These are phyloP conservation scores for Penaeus japonicus DNA, from an alignment of 1,140 invertebrate species.

Conservation along the genomic window DNA sequence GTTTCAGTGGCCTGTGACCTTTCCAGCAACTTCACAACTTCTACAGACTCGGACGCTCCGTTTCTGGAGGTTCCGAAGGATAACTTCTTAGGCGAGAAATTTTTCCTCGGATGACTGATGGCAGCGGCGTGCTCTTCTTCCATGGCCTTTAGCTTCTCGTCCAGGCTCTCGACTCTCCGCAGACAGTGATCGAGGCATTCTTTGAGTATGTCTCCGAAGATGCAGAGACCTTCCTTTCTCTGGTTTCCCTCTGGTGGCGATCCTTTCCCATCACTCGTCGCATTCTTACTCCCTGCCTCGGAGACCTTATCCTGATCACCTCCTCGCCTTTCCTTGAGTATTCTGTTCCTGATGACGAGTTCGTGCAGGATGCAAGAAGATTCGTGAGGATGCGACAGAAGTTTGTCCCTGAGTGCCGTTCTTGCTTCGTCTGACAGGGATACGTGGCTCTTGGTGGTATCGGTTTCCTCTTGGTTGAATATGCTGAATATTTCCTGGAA, in stretches of 20 bases:
- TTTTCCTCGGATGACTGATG: conserved; percentile 10
- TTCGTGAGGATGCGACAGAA: conserved; percentile 24
- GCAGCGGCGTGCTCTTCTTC: conserved; percentile 9
- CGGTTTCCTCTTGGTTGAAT: conserved; percentile 13
- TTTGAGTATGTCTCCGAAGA: neutral
- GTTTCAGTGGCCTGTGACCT: conserved; percentile 13
- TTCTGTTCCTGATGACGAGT: neutral
- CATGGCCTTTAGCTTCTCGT: conserved; percentile 19
- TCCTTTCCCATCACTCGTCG: neutral
- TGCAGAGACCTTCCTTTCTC: neutral
- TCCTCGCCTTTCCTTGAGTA: neutral
- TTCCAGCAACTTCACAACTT: conserved; percentile 24
- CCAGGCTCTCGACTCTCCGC: conserved; percentile 25
- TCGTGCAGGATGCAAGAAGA: conserved; percentile 13
- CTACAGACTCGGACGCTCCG: neutral
- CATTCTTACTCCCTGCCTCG: neutral
- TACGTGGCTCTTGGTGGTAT: neutral
- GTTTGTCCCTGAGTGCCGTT: conserved; percentile 35
- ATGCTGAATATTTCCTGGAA: conserved; percentile 28
- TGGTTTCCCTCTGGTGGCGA: neutral
- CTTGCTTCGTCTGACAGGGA: conserved; percentile 14
- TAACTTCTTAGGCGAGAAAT: conserved; percentile 4
- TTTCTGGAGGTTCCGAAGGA: neutral
- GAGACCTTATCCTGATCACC: neutral
- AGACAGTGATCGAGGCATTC: conserved; percentile 42